phyloP scores from a whole-genome alignment of 2,888 invertebrate genomes.

The Zele albiditarsus region DNA sequence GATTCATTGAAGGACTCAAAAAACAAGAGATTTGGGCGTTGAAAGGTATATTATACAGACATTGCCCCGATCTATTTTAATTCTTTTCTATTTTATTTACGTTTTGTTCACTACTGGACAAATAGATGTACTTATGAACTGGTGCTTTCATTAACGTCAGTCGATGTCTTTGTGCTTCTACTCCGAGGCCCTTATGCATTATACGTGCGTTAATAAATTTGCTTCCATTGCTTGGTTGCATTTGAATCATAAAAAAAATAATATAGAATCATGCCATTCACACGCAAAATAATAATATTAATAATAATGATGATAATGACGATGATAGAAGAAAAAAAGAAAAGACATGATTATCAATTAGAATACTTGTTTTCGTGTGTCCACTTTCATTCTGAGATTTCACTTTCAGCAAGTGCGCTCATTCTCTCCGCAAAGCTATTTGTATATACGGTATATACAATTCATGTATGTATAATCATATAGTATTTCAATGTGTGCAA shows the following conservation, averaged over 20 bases:
- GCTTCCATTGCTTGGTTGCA: not conserved
- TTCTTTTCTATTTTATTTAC: slow-evolving; percentile 13
- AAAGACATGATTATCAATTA: slow-evolving; percentile 13
- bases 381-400: slow-evolving; percentile 64
- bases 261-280: not conserved
- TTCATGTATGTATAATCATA: slow-evolving; percentile 1
- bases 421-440: slow-evolving; percentile 6
- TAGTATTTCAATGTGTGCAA: not conserved
- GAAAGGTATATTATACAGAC: slow-evolving; percentile 60
- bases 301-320: not conserved
- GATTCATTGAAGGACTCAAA: slow-evolving; percentile 64
- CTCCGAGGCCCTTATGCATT: not conserved
- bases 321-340: slow-evolving; percentile 19
- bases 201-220: not conserved
- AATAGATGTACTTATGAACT: not conserved
- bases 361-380: slow-evolving; percentile 46
- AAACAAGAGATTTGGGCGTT: slow-evolving; percentile 68
- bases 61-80: not conserved
- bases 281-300: not conserved
- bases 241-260: not conserved
- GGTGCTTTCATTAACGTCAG: slow-evolving; percentile 25
- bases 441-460: slow-evolving; percentile 9
- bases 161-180: not conserved
- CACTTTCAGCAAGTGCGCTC: slow-evolving; percentile 62
- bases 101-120: not conserved